phyloP scores from a whole-genome alignment of 2,888 invertebrate species.

The Saturnia japonica region DNA sequence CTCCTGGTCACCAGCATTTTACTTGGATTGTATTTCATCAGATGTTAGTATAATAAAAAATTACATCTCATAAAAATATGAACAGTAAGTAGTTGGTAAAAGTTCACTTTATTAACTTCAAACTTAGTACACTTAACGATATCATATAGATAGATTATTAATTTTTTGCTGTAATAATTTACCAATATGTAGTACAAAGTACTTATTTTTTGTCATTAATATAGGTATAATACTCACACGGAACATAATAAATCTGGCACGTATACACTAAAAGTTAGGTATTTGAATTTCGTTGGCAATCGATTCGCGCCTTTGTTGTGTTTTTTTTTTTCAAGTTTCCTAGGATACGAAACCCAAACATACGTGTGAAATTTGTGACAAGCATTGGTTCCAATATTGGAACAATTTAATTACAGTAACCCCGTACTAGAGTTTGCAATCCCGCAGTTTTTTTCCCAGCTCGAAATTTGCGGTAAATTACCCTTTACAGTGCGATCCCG shows the following conservation, averaged over 20 bases:
- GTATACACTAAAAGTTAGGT: neutral
- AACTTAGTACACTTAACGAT: no score
- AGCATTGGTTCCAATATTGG: neutral
- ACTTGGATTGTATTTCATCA: no score
- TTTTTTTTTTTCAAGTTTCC: constrained; percentile 22
- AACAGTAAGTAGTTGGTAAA: no score
- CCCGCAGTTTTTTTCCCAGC: no score
- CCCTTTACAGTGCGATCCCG: no score
- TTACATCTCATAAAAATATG: no score
- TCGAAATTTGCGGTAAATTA: no score
- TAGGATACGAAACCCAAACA: constrained; percentile 17
- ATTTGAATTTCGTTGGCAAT: constrained; percentile 25
- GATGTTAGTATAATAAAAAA: no score
- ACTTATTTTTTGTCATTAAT: neutral
- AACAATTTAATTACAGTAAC: neutral
- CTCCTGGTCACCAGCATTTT: no score
- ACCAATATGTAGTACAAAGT: neutral
- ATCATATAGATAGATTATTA: neutral
- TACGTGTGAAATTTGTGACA: constrained; percentile 7
- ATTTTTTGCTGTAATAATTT: neutral
- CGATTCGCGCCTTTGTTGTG: constrained; percentile 27
- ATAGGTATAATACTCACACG: neutral
- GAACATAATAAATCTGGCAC: constrained; percentile 5
- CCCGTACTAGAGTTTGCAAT: no score
- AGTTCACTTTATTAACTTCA: no score